Evolutionary conservation across 2,797 vertebrate genomes (phyloP), one percentile per base, ranked within the genome.

Genomic region (Acropternis orthonyx): DNA sequence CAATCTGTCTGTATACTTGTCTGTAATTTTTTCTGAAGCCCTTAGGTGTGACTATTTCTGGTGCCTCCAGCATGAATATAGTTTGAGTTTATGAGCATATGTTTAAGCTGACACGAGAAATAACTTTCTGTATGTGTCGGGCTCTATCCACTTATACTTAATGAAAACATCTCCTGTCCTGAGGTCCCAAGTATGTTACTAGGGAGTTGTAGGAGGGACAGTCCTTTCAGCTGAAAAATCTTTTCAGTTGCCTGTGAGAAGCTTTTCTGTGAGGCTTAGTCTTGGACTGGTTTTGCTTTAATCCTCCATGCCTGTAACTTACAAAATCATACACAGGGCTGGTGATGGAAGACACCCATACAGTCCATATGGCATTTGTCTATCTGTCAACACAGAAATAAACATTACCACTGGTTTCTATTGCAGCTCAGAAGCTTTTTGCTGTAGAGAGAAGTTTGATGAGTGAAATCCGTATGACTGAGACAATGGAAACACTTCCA

Each of bases 361-460:
- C 49, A 82, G 88, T 28, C 94, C 88, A 63, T 93, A 90, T 93
- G 93, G 85, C 92, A 90, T 91, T 95, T 92, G 59, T 88, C 82
- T 94, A 4, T 83, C 88, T 92, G 68, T 88, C 92, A 90, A 61
- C 73, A 85, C 82, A 80, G 76, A 88, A 96, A 83, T 88, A 95
- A 96, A 94, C 82, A 73, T 90, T 81, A 18, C 6, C 59, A 19
- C 43, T 71, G 73, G 59, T 65, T 91, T 63, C 77, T 92, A 1
- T 46, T 67, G 90, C 74, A 8, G 21, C 44, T 87, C 80, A 32
- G 80, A 87, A 92, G 75, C 63, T 79, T 89, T 88, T 49, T 80
- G 51, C 80, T 77, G 62, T 56, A 81, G 74, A 65, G 74, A 5
- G 48, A 56, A 61, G 44, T 82, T 88, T 85, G 71, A 79, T 79